Evolutionary conservation across 2,113 vertebrate species (phyloP), one percentile per base, ranked within the genome.

Genomic region (Prochilodus magdalenae): DNA sequence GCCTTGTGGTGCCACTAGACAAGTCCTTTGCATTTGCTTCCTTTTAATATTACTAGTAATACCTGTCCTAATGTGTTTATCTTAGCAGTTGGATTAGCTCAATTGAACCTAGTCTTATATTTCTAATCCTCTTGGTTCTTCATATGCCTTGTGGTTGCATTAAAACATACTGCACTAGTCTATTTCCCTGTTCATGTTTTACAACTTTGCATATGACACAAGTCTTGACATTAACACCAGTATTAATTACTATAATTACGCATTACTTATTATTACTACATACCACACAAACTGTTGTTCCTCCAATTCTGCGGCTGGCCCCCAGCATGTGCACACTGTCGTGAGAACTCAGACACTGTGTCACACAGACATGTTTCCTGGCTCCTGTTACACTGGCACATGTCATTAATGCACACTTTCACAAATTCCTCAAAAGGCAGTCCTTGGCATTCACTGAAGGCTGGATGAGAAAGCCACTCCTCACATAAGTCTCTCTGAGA

Each of bases 271-370:
- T 74, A n/a, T 74, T 29, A 18, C 92, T 90, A 10, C 94, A 93
- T 93, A 99, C 97, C 71, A 90, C 98, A 99, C 16, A 97, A 80
- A 0, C 81, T 0, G 0, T 75, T 0, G 0, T 89, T 95, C 87
- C 95, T 95, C 97, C 97, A 99, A 65, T 88, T 90, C 12, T 87
- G 74, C 0, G 97, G 97, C 0, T 5, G 84, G 4, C 97, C 97
- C 0, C 97, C 97, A 0, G 94, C 93, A 0, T 98, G 97, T 0
- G 96, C 95, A 12, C 98, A 99, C 89, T 98, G 97, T 6, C 96
- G 96, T 47, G 98, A 98, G 84, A 93, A 97, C 89, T 99, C 97
- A 0, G 97, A 94, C 0, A 97, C 22, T 16, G 96, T 97, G 77
- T 93, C 93, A 89, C 98, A 98, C 86, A 94, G 14, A 62, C 96